Percentiles rank a stretch among this genome's conserved stretches.
Conservation (phyloP, 2,888 invertebrate genomes). For the Pharmacophagus antenor region DNA sequence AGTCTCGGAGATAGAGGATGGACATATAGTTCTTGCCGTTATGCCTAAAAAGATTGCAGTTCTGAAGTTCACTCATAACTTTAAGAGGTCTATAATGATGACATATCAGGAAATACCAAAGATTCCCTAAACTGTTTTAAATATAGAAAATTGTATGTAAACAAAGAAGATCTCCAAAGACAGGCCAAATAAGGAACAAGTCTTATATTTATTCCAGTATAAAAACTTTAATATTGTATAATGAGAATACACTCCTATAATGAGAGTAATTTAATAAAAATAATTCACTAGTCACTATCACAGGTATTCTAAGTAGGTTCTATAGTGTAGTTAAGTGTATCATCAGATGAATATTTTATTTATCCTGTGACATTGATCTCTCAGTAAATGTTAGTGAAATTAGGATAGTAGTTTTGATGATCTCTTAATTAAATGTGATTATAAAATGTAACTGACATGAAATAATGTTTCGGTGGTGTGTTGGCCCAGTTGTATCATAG, state of each 20-base stretch:
- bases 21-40: constrained; percentile 58
- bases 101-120: constrained; percentile 42
- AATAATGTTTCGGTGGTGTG: too few species aligned
- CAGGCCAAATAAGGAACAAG: not conserved
- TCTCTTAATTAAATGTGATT: too few species aligned
- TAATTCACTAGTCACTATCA: too few species aligned
- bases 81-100: constrained; percentile 45
- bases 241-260: not conserved
- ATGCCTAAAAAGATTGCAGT: constrained; percentile 67
- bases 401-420: too few species aligned
- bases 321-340: too few species aligned
- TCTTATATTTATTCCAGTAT: not conserved
- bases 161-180: not conserved
- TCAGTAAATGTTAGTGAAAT: too few species aligned
- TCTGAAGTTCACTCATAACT: constrained; percentile 52
- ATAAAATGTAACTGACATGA: too few species aligned
- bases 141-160: constrained; percentile 29
- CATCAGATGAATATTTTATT: too few species aligned
- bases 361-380: too few species aligned
- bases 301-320: too few species aligned
- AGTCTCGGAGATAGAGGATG: constrained; percentile 52
- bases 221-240: not conserved
- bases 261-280: too few species aligned
- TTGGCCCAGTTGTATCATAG: too few species aligned
- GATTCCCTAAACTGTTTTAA: constrained; percentile 37